Base-by-base conservation (phyloP, 2,797 vertebrate species). In the Notolabrus celidotus region DNA sequence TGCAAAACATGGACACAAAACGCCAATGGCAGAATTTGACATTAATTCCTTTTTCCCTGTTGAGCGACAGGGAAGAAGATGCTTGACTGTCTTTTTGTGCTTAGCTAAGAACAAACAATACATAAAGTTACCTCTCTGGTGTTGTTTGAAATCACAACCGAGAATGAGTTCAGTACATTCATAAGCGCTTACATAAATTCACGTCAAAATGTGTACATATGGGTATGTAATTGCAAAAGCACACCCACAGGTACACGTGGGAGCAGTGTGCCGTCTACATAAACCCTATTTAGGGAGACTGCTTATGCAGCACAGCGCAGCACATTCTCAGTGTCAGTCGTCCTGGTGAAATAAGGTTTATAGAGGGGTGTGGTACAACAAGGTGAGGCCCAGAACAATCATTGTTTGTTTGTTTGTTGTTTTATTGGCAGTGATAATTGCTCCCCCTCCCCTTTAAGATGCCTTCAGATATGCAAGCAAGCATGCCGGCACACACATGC, bases 271-370 rank as follows among this genome's bases (percentile, higher is more conserved):
- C 69, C 83, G 57, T 74, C 88, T 85, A 70, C 69, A 84, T 85
- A 68, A 83, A 79, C 75, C 87, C 85, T 86, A 84, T 91, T 92
- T 86, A 76, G 62, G 74, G 75, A 88, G 91, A 92, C 70, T 94
- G 94, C 93, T 94, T 94, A 92, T 79, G 80, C 90, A 92, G 93
- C 93, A 94, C 88, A 93, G 87, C 90, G 46, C 91, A 94, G 92
- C 94, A 93, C 88, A 91, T 92, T 94, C 83, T 83, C 76, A 7
- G 50, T 74, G 81, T 88, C 86, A 83, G 83, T 88, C 41, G 67
- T 84, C 80, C 84, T 76, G 86, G 85, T 85, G 89, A 78, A 90
- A 84, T 67, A 71, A 71, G 77, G 70, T 92, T 93, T 91, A 93
- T 89, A 77, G 83, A 76, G 72, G 86, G 92, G 90, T 88, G 91